Base-by-base conservation (phyloP, 2,888 invertebrate species). In the Oligia fasciuncula region DNA sequence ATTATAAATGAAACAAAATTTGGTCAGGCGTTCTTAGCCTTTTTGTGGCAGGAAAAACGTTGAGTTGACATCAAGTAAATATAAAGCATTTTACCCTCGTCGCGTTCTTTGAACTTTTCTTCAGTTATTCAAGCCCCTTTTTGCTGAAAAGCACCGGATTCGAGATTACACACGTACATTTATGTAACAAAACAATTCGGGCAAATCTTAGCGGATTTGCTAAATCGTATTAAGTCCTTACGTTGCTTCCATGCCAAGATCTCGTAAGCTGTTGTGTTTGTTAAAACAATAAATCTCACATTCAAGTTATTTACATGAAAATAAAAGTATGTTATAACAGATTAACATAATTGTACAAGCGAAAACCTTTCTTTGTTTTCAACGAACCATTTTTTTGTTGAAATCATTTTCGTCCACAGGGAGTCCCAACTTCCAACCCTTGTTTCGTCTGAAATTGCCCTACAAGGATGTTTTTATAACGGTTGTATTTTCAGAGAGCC, bases 401-500 rank as follows among this genome's bases (percentile, higher is more conserved):
- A 77, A 80, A 79, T 80, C 63, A 84, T 86, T 87, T 84, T 77
- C 71, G n/a, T 29, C 80, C 75, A n/a, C 11, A 66, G 82, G 79
- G 79, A 78, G 3, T 73, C 65, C 13, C 4, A 57, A 17, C 29
- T 49, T 73, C 67, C 51, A 43, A 79, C 68, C 72, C 73, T 80
- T 82, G 67, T 79, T 79, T 76, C 43, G 6, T 62, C 49, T 29
- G 11, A 2, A 75, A 85, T 62, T 67, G 57, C 63, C 51, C 9
- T 29, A 62, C 77, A 76, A 67, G 60, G n/a, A 66, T 81, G 68
- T 83, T 73, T 80, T 82, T 82, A 81, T 84, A 78, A 57, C 62
- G 76, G 19, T 51, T 69, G 63, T 83, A 77, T 85, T 89, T 90
- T 35, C 94, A 98, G 98, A 98, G 95, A 96, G 97, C 81, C 97